Percentiles rank a stretch among this genome's conserved stretches.
Evolutionary conservation across 2,888 invertebrate genomes (phyloP).

Genomic region (Craniophora ligustri): DNA sequence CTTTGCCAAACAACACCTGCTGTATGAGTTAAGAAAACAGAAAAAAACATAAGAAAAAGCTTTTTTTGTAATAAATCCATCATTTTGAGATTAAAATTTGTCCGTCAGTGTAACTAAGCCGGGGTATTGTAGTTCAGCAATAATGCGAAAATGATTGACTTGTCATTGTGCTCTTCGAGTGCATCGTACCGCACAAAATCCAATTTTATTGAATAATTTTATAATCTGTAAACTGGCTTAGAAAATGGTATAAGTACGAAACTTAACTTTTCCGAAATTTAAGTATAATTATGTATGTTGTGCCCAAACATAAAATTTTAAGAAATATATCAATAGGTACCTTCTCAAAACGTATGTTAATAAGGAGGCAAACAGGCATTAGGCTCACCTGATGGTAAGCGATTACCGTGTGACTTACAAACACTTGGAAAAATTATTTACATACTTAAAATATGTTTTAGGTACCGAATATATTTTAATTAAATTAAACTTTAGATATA

Average conservation of each 20-base stretch:
- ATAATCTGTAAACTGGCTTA: slow-evolving; percentile 51
- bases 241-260: slow-evolving; percentile 40
- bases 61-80: slow-evolving; percentile 61
- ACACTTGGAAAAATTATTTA: no score
- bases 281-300: no score
- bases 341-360: no score
- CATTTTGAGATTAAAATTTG: slow-evolving; percentile 66
- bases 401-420: no score
- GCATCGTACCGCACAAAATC: slow-evolving; percentile 69
- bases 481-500: no score
- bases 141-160: slow-evolving; percentile 81
- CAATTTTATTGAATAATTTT: slow-evolving; percentile 79
- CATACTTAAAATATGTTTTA: no score
- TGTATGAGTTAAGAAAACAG: slow-evolving; percentile 18
- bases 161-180: slow-evolving; percentile 60
- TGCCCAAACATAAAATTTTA: no score
- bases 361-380: no score
- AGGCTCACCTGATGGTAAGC: no score
- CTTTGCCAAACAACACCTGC: slow-evolving; percentile 56
- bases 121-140: slow-evolving; percentile 64
- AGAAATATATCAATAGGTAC: no score
- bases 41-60: slow-evolving; percentile 11
- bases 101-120: slow-evolving; percentile 53
- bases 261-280: slow-evolving; percentile 22
- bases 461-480: no score